Percentiles rank a stretch among this genome's conserved stretches.
Conservation (phyloP, 2,797 vertebrate genomes). For the Gephyroberyx darwinii region DNA sequence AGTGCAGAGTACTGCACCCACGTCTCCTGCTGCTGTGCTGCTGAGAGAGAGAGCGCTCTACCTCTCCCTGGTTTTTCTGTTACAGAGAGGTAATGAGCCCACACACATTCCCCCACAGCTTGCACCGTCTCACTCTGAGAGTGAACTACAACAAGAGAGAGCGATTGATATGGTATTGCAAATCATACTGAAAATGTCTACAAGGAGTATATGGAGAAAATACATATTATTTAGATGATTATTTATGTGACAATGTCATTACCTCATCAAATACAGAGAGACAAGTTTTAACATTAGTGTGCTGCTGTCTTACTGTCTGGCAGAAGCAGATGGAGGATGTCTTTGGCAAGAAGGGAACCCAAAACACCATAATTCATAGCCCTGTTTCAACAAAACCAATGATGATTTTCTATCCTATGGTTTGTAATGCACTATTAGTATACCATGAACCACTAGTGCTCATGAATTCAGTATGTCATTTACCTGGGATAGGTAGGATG, state of each 20-base stretch:
- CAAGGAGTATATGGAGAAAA: neutral
- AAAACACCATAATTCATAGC: conserved; percentile 81
- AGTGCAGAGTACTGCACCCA: conserved; percentile 84
- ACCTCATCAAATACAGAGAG: neutral
- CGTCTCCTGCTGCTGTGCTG: conserved; percentile 76
- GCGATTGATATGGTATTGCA: neutral
- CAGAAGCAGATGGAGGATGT: conserved; percentile 80
- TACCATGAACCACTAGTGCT: neutral
- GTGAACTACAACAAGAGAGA: conserved; percentile 67
- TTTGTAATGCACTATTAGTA: neutral
- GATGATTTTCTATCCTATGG: neutral
- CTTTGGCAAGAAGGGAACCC: conserved; percentile 82
- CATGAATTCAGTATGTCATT: conserved; percentile 5
- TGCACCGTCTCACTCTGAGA: conserved; percentile 67
- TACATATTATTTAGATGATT: neutral
- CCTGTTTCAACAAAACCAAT: conserved; percentile 55
- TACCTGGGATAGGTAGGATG: conserved; percentile 83
- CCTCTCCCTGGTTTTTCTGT: conserved; percentile 48
- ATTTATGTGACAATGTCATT: neutral
- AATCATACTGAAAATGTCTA: neutral
- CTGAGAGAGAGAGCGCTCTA: conserved; percentile 53
- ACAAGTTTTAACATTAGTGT: neutral
- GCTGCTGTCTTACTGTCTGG: conserved; percentile 76
- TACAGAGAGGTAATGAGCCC: conserved; percentile 74
- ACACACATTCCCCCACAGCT: conserved; percentile 76